Evolutionary conservation across 2,888 invertebrate genomes (phyloP).

Genomic region (Ariolimax columbianus): DNA sequence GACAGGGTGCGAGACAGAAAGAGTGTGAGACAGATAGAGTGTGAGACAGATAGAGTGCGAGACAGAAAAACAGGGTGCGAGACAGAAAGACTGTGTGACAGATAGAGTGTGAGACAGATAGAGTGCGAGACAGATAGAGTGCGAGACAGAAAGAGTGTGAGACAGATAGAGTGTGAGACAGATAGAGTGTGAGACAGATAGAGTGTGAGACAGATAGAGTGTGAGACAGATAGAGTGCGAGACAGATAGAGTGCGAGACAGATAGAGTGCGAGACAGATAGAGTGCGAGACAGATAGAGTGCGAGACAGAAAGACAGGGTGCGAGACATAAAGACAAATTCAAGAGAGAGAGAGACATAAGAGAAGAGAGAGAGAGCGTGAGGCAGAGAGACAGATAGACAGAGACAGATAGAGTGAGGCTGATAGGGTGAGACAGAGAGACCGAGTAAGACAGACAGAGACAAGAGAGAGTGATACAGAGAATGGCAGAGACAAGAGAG

Average conservation of each 20-base stretch:
- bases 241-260: conserved; percentile 20
- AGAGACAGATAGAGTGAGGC: not conserved
- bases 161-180: too few relatives aligned
- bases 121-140: too few relatives aligned
- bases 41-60: too few relatives aligned
- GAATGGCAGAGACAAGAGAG: not conserved
- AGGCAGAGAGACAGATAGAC: not conserved
- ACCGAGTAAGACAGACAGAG: not conserved
- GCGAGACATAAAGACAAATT: not conserved
- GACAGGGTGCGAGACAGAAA: too few relatives aligned
- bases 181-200: too few relatives aligned
- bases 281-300: not conserved
- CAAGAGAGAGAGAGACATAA: too few relatives aligned
- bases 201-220: too few relatives aligned
- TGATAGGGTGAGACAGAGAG: not conserved
- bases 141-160: too few relatives aligned
- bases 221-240: conserved; percentile 5
- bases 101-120: too few relatives aligned
- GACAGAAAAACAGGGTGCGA: not conserved
- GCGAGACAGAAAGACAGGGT: not conserved
- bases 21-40: too few relatives aligned
- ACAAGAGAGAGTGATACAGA: not conserved
- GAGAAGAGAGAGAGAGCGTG: not conserved
- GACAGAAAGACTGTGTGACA: not conserved
- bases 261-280: not conserved